Evolutionary conservation across 2,113 vertebrate genomes (phyloP).

Genomic region (Atherinomorus stipes): DNA sequence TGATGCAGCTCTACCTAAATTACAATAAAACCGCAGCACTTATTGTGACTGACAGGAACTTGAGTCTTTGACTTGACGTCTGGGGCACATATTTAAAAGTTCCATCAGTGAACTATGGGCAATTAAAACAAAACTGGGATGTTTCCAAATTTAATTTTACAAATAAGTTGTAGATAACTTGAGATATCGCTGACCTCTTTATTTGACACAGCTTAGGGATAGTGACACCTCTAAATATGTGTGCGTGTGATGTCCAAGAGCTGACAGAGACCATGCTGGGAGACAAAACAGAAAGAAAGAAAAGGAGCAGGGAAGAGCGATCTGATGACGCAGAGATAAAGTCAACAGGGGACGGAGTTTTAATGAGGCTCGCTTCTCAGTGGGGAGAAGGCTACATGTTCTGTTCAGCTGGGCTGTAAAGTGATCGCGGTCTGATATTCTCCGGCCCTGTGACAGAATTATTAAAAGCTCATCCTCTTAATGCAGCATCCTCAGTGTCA

Average conservation of each 20-base stretch:
- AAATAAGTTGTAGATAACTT: constrained; percentile 3
- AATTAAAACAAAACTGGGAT: not conserved
- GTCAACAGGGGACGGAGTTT: constrained; percentile 65
- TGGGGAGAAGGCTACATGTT: constrained; percentile 55
- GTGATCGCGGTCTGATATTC: constrained; percentile 77
- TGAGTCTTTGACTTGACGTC: constrained; percentile 12
- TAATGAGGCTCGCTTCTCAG: constrained; percentile 61
- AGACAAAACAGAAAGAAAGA: constrained; percentile 32
- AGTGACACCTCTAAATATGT: constrained; percentile 35
- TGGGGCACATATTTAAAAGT: not conserved
- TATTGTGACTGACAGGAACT: constrained; percentile 25
- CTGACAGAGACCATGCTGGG: constrained; percentile 28
- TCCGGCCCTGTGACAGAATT: constrained; percentile 77
- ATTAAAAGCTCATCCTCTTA: constrained; percentile 83
- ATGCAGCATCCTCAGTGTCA: constrained; percentile 76
- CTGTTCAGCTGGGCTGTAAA: constrained; percentile 69
- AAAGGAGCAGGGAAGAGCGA: constrained; percentile 42
- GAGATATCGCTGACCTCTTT: constrained; percentile 28
- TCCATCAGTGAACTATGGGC: too few species aligned
- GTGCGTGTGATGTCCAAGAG: constrained; percentile 48
- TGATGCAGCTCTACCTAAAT: constrained; percentile 38
- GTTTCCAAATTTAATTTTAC: constrained; percentile 11
- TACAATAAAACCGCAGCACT: constrained; percentile 22
- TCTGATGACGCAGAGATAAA: constrained; percentile 73
- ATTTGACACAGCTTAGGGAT: constrained; percentile 25